Evolutionary conservation across 2,113 vertebrate genomes (phyloP).

Genomic region (Cairina moschata): DNA sequence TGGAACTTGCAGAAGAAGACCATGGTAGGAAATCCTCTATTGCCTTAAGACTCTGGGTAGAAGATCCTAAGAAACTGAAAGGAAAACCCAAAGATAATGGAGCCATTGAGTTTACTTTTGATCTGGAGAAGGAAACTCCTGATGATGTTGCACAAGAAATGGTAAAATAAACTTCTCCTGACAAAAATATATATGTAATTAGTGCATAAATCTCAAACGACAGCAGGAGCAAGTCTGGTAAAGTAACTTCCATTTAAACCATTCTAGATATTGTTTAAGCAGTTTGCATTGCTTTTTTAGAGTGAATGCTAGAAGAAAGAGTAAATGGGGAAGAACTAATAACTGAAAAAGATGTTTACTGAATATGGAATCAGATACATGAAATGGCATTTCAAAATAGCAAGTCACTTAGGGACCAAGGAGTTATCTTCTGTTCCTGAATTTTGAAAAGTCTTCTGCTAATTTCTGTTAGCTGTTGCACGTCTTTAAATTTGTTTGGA

Average conservation of each 20-base stretch:
- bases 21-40: conserved; percentile 93
- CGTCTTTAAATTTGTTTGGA: background rate
- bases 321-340: background rate
- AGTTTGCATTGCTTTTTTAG: background rate
- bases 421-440: background rate
- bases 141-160: conserved; percentile 99
- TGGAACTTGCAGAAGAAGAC: conserved; percentile 97
- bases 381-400: background rate
- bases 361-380: background rate
- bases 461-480: background rate
- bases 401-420: background rate
- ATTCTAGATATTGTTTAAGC: background rate
- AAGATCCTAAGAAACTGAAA: conserved; percentile 97
- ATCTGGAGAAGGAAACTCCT: conserved; percentile 91
- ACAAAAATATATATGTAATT: background rate
- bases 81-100: conserved; percentile 98
- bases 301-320: background rate
- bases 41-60: conserved; percentile 96
- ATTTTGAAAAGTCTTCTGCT: background rate
- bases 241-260: background rate
- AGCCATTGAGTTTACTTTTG: conserved; percentile 96
- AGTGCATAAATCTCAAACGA: conserved; percentile 34
- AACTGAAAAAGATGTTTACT: background rate
- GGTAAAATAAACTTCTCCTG: conserved; percentile 80
- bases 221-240: background rate